These are phyloP conservation scores for Phenganax stokvisi DNA, from an alignment of 92 coral and sea anemone species.

Conservation along the genomic window DNA sequence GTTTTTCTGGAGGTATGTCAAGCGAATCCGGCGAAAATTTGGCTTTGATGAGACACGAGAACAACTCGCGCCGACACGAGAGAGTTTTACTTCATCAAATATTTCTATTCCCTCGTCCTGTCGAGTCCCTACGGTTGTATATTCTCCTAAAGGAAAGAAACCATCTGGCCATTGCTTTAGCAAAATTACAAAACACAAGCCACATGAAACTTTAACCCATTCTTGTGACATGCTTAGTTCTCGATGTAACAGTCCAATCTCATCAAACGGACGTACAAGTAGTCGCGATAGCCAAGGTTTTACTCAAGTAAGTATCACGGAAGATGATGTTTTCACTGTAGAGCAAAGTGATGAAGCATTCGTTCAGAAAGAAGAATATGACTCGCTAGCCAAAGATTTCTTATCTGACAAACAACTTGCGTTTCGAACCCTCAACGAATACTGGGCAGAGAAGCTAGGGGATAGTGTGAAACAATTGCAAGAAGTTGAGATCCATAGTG, in stretches of 20 bases:
- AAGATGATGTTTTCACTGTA: conserved; percentile 28
- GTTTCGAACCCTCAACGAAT: conserved; percentile 29
- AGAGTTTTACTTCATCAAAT: background rate
- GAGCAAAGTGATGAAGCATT: conserved; percentile 10
- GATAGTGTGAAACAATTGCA: conserved; percentile 15
- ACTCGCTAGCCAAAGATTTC: conserved; percentile 21
- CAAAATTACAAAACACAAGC: conserved; percentile 19
- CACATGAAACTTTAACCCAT: background rate
- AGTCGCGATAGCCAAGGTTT: background rate
- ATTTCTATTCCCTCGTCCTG: background rate
- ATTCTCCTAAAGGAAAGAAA: conserved; percentile 16
- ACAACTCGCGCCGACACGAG: background rate
- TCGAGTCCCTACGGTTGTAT: conserved; percentile 27
- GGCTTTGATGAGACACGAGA: conserved; percentile 29
- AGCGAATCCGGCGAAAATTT: conserved; percentile 29
- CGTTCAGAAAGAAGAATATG: background rate
- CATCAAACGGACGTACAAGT: background rate
- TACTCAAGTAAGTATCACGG: background rate
- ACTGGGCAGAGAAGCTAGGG: conserved; percentile 21
- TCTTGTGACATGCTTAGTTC: background rate
- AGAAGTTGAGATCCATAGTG: conserved; percentile 9
- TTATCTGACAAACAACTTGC: conserved; percentile 2
- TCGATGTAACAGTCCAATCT: background rate
- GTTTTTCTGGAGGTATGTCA: conserved; percentile 29
- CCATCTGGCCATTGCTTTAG: background rate